Conservation (phyloP, 1,140 invertebrate species). For the Solenopsis fugax region DNA sequence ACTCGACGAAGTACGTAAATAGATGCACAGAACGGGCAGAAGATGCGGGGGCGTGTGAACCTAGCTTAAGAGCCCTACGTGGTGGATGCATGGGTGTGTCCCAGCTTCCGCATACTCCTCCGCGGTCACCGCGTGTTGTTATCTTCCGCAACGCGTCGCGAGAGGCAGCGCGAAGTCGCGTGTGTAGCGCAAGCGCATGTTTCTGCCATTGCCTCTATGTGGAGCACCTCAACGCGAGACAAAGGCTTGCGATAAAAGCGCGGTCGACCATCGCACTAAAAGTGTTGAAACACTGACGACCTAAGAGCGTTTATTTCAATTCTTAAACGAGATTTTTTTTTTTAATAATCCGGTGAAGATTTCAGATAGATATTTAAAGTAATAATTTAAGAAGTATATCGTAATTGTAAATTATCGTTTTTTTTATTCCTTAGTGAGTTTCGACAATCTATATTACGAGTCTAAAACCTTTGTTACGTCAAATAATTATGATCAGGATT, state of each 20-base stretch:
- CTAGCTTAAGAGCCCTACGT: slow-evolving; percentile 69
- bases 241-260: slow-evolving; percentile 30
- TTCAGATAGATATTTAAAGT: not conserved
- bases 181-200: slow-evolving; percentile 14
- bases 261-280: slow-evolving; percentile 6
- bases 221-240: slow-evolving; percentile 20
- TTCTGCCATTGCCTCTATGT: slow-evolving; percentile 29
- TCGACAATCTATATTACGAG: not conserved
- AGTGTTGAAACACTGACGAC: slow-evolving; percentile 22
- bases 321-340: not conserved
- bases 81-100: slow-evolving; percentile 77
- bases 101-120: slow-evolving; percentile 82
- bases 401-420: slow-evolving; percentile 1
- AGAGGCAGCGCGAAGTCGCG: slow-evolving; percentile 28
- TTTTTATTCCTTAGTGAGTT: not conserved
- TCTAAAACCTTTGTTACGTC: not conserved
- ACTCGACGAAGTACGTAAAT: slow-evolving; percentile 69
- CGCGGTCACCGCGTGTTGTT: slow-evolving; percentile 72
- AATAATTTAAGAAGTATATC: not conserved
- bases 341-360: not conserved
- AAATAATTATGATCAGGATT: not conserved
- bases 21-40: slow-evolving; percentile 55
- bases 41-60: slow-evolving; percentile 80
- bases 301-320: not conserved
- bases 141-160: slow-evolving; percentile 56